A percentile compares a stretch with the other conserved stretches of the same genome.
These are phyloP conservation scores for Suncus etruscus DNA, from an alignment of 2,113 vertebrate genomes.

Conservation along the genomic window DNA sequence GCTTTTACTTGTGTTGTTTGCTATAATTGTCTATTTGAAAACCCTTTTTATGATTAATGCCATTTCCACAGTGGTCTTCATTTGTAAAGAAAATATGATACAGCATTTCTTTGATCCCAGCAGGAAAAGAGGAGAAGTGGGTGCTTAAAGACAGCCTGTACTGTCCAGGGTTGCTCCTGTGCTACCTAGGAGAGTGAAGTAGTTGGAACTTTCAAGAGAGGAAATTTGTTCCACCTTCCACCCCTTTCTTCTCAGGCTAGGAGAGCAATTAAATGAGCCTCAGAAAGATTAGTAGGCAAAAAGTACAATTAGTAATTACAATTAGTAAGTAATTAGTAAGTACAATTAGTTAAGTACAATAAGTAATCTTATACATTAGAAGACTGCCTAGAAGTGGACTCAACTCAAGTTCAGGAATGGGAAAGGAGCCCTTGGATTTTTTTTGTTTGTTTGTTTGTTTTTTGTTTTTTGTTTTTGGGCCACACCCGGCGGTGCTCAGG, in stretches of 20 bases:
- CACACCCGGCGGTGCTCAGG: too few species aligned
- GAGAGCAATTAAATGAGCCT: not conserved
- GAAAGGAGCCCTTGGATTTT: not conserved
- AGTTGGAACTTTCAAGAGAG: not conserved
- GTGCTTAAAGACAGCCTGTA: not conserved
- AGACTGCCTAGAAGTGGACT: not conserved
- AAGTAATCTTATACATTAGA: too few species aligned
- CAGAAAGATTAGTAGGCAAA: not conserved
- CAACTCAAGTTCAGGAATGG: not conserved
- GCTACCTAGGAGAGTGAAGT: not conserved
- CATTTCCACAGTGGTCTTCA: not conserved
- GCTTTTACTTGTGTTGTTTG: constrained; percentile 62
- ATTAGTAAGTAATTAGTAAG: not conserved
- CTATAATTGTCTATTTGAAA: constrained; percentile 33
- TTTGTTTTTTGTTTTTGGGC: too few species aligned
- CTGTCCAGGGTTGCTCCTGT: constrained; percentile 10
- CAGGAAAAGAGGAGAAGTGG: constrained; percentile 20
- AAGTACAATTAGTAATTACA: not conserved
- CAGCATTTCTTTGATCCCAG: constrained; percentile 3
- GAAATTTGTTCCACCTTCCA: not conserved
- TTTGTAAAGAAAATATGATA: constrained; percentile 42
- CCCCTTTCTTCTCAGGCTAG: not conserved
- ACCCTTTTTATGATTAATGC: constrained; percentile 29
- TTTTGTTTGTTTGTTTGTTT: too few species aligned
- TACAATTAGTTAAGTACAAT: too few species aligned